Conservation (phyloP, 1,140 invertebrate genomes). For the Heterodera carotae region DNA sequence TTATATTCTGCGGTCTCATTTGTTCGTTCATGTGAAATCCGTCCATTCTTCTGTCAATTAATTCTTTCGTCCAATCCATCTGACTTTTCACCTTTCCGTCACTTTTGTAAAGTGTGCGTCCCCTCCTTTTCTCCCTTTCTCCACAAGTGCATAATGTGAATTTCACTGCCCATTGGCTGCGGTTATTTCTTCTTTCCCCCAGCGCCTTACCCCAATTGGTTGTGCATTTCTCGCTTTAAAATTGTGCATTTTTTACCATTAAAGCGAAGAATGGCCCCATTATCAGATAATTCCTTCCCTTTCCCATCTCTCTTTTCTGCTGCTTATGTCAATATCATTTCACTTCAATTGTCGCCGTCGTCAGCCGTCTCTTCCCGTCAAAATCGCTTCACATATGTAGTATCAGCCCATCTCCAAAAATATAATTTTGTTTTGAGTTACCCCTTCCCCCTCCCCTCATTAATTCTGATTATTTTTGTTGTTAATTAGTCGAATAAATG, state of each 20-base stretch:
- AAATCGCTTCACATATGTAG: neutral
- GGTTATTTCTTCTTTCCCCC: neutral
- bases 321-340: neutral
- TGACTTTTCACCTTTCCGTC: neutral
- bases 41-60: neutral
- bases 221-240: neutral
- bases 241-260: neutral
- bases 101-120: neutral
- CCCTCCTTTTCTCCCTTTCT: neutral
- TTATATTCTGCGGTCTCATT: neutral
- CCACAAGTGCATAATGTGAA: neutral
- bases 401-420: neutral
- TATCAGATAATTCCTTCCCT: neutral
- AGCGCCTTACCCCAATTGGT: neutral
- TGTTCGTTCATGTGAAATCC: neutral
- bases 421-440: neutral
- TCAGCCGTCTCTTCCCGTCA: neutral
- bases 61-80: too few species aligned
- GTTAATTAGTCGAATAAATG: too few species aligned
- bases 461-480: too few species aligned
- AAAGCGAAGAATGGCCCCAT: neutral
- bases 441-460: too few species aligned
- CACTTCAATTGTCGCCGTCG: too few species aligned
- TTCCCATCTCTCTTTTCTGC: neutral
- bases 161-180: neutral